Base-by-base conservation (phyloP, 2,113 vertebrate species). In the Damaliscus lunatus region DNA sequence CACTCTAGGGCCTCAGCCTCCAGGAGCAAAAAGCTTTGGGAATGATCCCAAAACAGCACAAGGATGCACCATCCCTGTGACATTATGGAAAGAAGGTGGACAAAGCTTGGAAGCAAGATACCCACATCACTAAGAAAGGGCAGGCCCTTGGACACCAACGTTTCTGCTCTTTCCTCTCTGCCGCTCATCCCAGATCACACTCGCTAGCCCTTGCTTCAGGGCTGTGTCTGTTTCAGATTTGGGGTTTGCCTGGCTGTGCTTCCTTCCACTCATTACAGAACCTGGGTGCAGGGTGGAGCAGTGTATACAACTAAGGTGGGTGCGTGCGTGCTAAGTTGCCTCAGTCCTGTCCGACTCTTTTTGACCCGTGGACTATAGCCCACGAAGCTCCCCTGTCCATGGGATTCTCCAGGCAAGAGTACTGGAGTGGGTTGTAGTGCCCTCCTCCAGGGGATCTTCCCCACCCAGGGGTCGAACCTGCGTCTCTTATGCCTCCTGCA, bases 101-200 rank as follows among this genome's bases (percentile, higher is more conserved):
- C 5, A 15, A 60, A 43, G 33, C 9, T 29, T 36, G 36, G 91
- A 67, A 50, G 62, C 14, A 10, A 5, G 55, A 31, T 1, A 27
- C 3, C 10, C 23, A 33, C 9, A 10, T 25, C 33, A 23, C 29
- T 33, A 31, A 86, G 67, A 59, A 92, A 17, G 23, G 23, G 19
- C 0, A 3, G 36, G 29, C 27, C 29, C 31, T 7, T 1, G 7
- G 59, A 46, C 13, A 27, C 9, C n/a, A 52, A 8, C 6, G 11
- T 6, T 15, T 15, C 14, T 15, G 71, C 3, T 17, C n/a, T 85
- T 25, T 60, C 43, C 19, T 77, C 9, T 53, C 21, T 52, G 55
- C 62, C 0, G 3, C 71, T 55, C 74, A 17, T 7, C 19, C 3
- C 36, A 33, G 11, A 1, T 46, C 86, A 12, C 0, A 1, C 15